Percentiles rank a stretch among this genome's conserved stretches.
These are phyloP conservation scores for Harpalus rubripes DNA, from an alignment of 2,888 invertebrate genomes.

Conservation along the genomic window DNA sequence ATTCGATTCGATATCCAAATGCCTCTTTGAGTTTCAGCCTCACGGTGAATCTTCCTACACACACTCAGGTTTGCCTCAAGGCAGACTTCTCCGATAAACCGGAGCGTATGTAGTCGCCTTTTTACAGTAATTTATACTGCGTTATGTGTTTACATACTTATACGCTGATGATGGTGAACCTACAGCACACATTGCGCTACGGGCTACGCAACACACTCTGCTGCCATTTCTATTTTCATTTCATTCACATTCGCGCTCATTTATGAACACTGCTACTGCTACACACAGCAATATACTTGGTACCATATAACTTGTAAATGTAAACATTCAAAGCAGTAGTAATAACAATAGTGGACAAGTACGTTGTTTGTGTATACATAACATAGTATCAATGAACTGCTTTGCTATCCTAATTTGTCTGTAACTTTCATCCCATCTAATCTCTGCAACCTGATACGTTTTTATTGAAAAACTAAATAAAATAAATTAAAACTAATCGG, in stretches of 20 bases:
- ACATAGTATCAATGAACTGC: constrained; percentile 69
- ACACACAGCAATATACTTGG: constrained; percentile 9
- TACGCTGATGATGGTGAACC: too few species aligned
- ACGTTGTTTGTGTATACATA: constrained; percentile 12
- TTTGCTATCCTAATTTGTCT: constrained; percentile 76
- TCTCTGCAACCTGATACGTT: constrained; percentile 61
- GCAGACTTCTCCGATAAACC: too few species aligned
- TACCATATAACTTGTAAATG: background rate
- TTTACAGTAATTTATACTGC: too few species aligned
- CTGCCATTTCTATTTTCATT: constrained; percentile 25
- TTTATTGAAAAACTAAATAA: constrained; percentile 73
- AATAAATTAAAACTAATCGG: constrained; percentile 70
- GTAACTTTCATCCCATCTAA: constrained; percentile 76
- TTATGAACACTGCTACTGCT: constrained; percentile 21
- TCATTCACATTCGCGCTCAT: constrained; percentile 13
- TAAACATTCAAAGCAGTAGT: too few species aligned
- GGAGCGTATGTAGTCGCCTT: too few species aligned
- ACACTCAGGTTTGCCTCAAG: too few species aligned
- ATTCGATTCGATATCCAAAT: too few species aligned
- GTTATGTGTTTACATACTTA: too few species aligned
- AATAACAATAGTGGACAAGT: background rate
- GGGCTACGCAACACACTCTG: background rate
- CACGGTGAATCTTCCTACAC: too few species aligned
- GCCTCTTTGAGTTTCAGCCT: too few species aligned
- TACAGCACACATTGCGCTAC: constrained; percentile 1